Percentiles rank a stretch among this genome's conserved stretches.
phyloP scores from a whole-genome alignment of 1,140 invertebrate species.

The Mylabris phalerata region DNA sequence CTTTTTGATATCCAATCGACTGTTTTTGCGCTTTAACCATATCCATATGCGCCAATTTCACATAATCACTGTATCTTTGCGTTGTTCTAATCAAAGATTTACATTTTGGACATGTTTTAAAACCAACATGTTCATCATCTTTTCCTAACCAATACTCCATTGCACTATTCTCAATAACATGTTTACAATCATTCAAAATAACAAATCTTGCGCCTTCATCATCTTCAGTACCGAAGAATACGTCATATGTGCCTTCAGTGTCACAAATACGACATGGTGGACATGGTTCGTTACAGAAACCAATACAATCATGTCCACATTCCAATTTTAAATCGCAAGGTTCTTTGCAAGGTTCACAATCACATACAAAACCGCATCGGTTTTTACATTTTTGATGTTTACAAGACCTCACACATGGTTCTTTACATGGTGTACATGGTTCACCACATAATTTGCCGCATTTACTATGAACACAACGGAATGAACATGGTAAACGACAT shows the following conservation, averaged over 20 bases:
- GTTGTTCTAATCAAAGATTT: conserved; percentile 55
- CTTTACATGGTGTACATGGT: conserved; percentile 52
- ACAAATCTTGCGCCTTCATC: conserved; percentile 54
- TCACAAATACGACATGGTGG: conserved; percentile 48
- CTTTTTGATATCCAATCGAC: conserved; percentile 38
- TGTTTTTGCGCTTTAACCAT: conserved; percentile 52
- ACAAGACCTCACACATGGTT: conserved; percentile 45
- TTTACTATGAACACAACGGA: conserved; percentile 50
- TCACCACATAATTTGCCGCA: conserved; percentile 54
- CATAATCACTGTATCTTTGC: conserved; percentile 51
- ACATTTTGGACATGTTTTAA: conserved; percentile 58
- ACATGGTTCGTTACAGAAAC: conserved; percentile 62
- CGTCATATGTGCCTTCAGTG: conserved; percentile 43
- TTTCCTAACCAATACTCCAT: conserved; percentile 50
- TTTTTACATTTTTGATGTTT: conserved; percentile 50
- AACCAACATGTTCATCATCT: conserved; percentile 43
- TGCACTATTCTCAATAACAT: conserved; percentile 51
- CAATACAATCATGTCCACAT: conserved; percentile 57
- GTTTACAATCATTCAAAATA: conserved; percentile 56
- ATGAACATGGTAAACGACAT: conserved; percentile 51
- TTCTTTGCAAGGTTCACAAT: conserved; percentile 46
- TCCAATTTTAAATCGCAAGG: conserved; percentile 44
- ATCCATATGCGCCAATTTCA: conserved; percentile 49
- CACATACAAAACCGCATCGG: conserved; percentile 50
- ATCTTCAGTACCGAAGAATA: conserved; percentile 54